A percentile compares a stretch with the other conserved stretches of the same genome.
Evolutionary conservation across 2,888 invertebrate species (phyloP).

Genomic region (Andrena trimmerana): DNA sequence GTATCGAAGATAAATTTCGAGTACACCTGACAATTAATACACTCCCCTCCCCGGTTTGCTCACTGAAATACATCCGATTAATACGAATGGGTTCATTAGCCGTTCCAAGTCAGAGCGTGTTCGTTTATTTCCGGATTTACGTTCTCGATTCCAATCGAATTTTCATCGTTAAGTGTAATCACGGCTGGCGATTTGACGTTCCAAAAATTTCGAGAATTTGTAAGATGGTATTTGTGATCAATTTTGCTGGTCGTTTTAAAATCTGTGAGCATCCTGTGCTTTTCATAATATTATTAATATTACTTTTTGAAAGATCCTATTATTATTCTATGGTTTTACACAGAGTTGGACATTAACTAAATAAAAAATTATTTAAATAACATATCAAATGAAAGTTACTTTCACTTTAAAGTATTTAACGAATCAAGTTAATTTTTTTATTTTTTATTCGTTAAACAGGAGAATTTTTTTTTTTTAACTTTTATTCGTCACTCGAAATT

Average conservation of each 20-base stretch:
- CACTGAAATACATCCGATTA: conserved; percentile 52
- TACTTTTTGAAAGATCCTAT: too few relatives aligned
- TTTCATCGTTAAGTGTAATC: conserved; percentile 24
- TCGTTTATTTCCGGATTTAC: conserved; percentile 18
- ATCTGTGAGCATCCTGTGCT: too few relatives aligned
- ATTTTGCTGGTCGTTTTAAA: not conserved
- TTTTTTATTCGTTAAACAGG: too few relatives aligned
- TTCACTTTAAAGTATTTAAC: too few relatives aligned
- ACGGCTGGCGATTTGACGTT: conserved; percentile 12
- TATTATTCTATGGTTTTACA: too few relatives aligned
- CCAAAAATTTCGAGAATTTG: conserved; percentile 21
- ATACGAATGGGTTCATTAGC: conserved; percentile 68
- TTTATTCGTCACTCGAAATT: too few relatives aligned
- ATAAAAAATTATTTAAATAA: too few relatives aligned
- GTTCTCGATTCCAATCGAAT: conserved; percentile 19
- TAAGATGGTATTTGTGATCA: conserved; percentile 2
- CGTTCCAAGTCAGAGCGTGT: conserved; percentile 47
- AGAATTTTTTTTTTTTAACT: too few relatives aligned
- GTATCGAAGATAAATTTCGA: conserved; percentile 18
- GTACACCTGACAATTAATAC: conserved; percentile 27
- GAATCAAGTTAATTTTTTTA: too few relatives aligned
- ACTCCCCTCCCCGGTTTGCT: not conserved
- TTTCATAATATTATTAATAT: too few relatives aligned
- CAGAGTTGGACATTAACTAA: too few relatives aligned
- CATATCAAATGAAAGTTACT: too few relatives aligned